Base-by-base conservation (phyloP, 2,113 vertebrate species). In the Vulpes lagopus region DNA sequence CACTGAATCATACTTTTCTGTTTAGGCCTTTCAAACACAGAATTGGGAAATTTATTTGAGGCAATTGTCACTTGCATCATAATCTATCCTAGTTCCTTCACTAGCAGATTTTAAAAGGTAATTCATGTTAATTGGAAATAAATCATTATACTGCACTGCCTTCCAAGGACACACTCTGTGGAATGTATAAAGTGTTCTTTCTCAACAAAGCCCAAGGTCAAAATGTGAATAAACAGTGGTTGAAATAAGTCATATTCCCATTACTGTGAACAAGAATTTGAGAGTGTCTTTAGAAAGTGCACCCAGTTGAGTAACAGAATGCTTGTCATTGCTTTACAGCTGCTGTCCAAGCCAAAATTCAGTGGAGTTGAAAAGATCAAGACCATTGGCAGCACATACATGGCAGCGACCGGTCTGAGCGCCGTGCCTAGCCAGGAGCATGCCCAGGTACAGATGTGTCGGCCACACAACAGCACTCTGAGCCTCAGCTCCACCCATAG, bases 311-410 rank as follows among this genome's bases (percentile, higher is more conserved):
- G 15, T 97, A 94, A 98, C 49, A 4, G 11, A 86, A 59, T 67
- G 92, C 17, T 1, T 62, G 49, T 91, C 79, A 3, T 98, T 98
- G 67, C 89, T 97, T 96, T 95, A 51, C 98, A 99, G 99, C 97
- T 99, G 95, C 97, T 99, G 91, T 99, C 99, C 78, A 99, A 99
- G 98, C 99, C 99, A 19, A 99, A 99, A 97, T 99, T 99, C 98
- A 99, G 99, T 49, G 99, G 99, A 11, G 99, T 99, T 94, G 99
- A 99, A 98, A 99, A 99, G 98, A 99, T 99, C 98, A 99, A 99
- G 98, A 99, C 99, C 92, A 99, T 99, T 67, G 99, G 99, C 97
- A 99, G 99, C 98, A 99, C 99, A 1, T 99, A 99, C 95, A 99
- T 99, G 99, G 99, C 99, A 59, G 99, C 99, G 19, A 99, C 99